phyloP scores from a whole-genome alignment of 64 coral and sea anemone species.

The Astreopora myriophthalma region DNA sequence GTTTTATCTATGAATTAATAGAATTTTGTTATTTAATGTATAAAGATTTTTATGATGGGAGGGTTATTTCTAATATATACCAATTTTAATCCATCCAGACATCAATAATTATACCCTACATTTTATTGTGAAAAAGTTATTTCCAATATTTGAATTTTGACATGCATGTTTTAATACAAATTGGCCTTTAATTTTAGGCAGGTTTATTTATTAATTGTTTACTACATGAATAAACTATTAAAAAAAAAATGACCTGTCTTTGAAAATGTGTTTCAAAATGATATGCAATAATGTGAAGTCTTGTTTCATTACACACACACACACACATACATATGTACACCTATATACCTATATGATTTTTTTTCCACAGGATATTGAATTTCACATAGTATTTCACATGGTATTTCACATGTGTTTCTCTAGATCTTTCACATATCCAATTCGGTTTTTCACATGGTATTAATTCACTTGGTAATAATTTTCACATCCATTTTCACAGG shows the following conservation, averaged over 20 bases:
- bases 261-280: slow-evolving; percentile 42
- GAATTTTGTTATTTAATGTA: slow-evolving; percentile 25
- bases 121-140: slow-evolving; percentile 18
- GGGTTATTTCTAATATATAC: not conserved
- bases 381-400: not conserved
- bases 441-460: not conserved
- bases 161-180: slow-evolving; percentile 43
- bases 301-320: too few relatives aligned
- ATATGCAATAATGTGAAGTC: not conserved
- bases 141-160: slow-evolving; percentile 60
- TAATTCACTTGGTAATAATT: not conserved
- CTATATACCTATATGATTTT: not conserved
- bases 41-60: slow-evolving; percentile 31
- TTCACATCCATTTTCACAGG: slow-evolving; percentile 39
- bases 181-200: slow-evolving; percentile 41
- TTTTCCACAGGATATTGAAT: slow-evolving; percentile 47
- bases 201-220: slow-evolving; percentile 48
- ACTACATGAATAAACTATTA: slow-evolving; percentile 50
- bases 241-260: slow-evolving; percentile 35
- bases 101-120: not conserved
- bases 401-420: not conserved
- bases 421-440: slow-evolving; percentile 1
- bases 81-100: not conserved
- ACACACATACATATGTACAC: too few relatives aligned
- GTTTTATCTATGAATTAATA: slow-evolving; percentile 3